Percentiles rank a stretch among this genome's conserved stretches.
Conservation (phyloP, 1,140 invertebrate genomes). For the Rhizoglyphus robini region DNA sequence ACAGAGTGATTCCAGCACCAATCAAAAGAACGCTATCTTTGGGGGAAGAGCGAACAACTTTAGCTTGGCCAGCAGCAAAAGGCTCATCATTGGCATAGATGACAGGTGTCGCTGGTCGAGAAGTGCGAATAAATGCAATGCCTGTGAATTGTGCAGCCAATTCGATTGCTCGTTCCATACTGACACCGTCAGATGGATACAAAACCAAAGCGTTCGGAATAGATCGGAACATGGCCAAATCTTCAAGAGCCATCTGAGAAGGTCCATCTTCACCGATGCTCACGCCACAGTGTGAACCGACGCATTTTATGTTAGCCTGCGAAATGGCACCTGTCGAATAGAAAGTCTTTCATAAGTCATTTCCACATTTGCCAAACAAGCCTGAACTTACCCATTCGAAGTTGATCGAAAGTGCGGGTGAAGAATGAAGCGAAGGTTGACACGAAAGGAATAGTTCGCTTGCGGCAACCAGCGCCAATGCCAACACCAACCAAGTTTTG, state of each 20-base stretch:
- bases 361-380: background rate
- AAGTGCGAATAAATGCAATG: conserved; percentile 89
- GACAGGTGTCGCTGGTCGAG: conserved; percentile 71
- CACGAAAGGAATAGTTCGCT: conserved; percentile 75
- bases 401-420: conserved; percentile 87
- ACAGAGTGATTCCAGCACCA: conserved; percentile 79
- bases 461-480: conserved; percentile 75
- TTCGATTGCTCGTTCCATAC: conserved; percentile 80
- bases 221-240: conserved; percentile 84
- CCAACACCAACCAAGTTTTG: conserved; percentile 94
- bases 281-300: conserved; percentile 83
- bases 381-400: conserved; percentile 65
- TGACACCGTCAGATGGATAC: conserved; percentile 92
- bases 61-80: conserved; percentile 53
- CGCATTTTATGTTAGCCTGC: conserved; percentile 92
- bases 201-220: conserved; percentile 86
- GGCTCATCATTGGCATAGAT: conserved; percentile 73
- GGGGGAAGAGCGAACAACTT: conserved; percentile 33
- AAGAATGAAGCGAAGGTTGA: conserved; percentile 98
- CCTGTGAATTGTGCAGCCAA: conserved; percentile 89
- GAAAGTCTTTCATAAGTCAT: background rate
- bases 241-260: conserved; percentile 98
- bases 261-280: conserved; percentile 88
- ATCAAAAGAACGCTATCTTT: conserved; percentile 70
- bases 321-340: conserved; percentile 59